These are phyloP conservation scores for Villa cingulata DNA, from an alignment of 2,888 invertebrate genomes.

Conservation along the genomic window DNA sequence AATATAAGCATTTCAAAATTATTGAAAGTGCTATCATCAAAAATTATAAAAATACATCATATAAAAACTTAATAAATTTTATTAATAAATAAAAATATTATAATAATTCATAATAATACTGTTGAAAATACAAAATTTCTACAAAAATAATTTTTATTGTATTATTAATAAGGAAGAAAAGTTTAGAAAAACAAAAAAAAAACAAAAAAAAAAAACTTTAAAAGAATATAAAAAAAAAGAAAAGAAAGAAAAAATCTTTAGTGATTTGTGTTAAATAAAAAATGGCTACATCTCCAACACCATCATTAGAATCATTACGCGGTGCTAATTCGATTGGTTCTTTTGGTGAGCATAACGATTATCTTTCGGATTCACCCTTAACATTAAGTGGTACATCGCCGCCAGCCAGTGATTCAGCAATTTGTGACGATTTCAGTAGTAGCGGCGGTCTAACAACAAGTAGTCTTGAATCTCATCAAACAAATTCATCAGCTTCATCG, in stretches of 20 bases:
- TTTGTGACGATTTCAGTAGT: constrained; percentile 51
- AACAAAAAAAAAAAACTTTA: neutral
- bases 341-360: constrained; percentile 65
- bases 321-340: constrained; percentile 80
- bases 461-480: constrained; percentile 29
- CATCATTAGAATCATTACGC: constrained; percentile 83
- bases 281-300: constrained; percentile 81
- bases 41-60: no score
- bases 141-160: no score
- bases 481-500: constrained; percentile 30
- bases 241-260: neutral
- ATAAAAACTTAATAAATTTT: no score
- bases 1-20: no score
- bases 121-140: no score
- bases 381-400: constrained; percentile 80
- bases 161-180: no score
- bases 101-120: no score
- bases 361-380: constrained; percentile 61
- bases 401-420: constrained; percentile 71
- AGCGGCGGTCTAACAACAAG: constrained; percentile 22
- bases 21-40: no score
- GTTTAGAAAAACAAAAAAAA: no score
- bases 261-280: constrained; percentile 38
- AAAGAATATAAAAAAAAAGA: neutral
- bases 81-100: no score